These are phyloP conservation scores for Ernsta delagoae DNA, from an alignment of 2,888 invertebrate genomes.

Conservation along the genomic window DNA sequence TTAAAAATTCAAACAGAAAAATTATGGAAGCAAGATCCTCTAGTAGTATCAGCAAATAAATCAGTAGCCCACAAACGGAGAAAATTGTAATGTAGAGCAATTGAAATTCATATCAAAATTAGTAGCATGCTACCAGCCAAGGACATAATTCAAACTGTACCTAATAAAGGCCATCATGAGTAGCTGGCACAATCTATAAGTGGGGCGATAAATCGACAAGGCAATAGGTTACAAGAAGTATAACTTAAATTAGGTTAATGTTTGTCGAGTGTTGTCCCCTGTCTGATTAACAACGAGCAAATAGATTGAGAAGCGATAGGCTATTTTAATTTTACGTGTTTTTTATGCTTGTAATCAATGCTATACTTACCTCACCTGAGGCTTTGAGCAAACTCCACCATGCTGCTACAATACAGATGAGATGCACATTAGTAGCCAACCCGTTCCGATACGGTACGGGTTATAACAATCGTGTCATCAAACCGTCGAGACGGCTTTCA, in stretches of 20 bases:
- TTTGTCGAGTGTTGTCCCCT: constrained; percentile 46
- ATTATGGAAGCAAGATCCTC: no score
- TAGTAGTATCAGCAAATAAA: background rate
- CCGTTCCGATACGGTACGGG: no score
- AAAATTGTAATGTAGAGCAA: background rate
- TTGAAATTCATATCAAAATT: constrained; percentile 20
- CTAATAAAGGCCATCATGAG: constrained; percentile 23
- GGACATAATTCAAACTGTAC: constrained; percentile 13
- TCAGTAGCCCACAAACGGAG: background rate
- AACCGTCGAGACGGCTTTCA: no score
- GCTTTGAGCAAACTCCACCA: no score
- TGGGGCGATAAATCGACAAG: constrained; percentile 30
- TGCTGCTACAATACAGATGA: no score
- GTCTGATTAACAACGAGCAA: constrained; percentile 4
- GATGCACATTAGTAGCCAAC: no score
- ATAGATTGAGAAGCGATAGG: background rate
- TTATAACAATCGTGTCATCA: no score
- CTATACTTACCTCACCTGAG: no score
- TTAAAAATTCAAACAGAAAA: no score
- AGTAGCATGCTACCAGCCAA: constrained; percentile 10
- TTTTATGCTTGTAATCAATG: no score
- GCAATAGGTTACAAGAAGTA: constrained; percentile 31
- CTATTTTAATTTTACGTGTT: no score
- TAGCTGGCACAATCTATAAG: constrained; percentile 30
- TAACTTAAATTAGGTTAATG: constrained; percentile 71